A percentile compares a stretch with the other conserved stretches of the same genome.
Evolutionary conservation across 1,140 invertebrate genomes (phyloP).

Genomic region (Atta cephalotes): DNA sequence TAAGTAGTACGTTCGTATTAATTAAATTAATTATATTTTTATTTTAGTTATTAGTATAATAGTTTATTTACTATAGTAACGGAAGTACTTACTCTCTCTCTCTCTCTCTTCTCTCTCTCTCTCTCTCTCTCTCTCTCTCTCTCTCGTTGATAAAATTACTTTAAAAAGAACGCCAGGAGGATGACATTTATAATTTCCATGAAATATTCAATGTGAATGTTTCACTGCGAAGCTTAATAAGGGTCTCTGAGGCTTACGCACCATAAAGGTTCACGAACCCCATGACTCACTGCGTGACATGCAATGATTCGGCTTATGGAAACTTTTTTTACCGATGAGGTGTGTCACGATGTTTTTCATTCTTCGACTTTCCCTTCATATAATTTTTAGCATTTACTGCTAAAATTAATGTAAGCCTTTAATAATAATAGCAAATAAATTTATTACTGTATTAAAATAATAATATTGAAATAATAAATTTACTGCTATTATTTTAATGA

Average conservation of each 20-base stretch:
- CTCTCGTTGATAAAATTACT: not conserved
- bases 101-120: no score
- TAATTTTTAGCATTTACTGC: not conserved
- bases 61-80: no score
- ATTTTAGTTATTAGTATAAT: no score
- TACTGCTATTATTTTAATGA: no score
- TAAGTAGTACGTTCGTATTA: no score
- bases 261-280: constrained; percentile 73
- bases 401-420: constrained; percentile 5
- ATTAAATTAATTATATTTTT: no score
- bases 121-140: no score
- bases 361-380: not conserved
- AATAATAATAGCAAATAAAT: constrained; percentile 11
- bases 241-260: constrained; percentile 33
- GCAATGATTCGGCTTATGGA: constrained; percentile 69
- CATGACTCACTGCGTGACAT: constrained; percentile 75
- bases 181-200: constrained; percentile 12
- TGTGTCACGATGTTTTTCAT: not conserved
- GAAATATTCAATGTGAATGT: not conserved
- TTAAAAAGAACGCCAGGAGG: not conserved
- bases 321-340: constrained; percentile 32
- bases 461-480: not conserved
- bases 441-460: not conserved
- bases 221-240: constrained; percentile 29
- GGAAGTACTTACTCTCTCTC: no score